These are phyloP conservation scores for Coregonus suidteri DNA, from an alignment of 2,797 vertebrate genomes.

Conservation along the genomic window DNA sequence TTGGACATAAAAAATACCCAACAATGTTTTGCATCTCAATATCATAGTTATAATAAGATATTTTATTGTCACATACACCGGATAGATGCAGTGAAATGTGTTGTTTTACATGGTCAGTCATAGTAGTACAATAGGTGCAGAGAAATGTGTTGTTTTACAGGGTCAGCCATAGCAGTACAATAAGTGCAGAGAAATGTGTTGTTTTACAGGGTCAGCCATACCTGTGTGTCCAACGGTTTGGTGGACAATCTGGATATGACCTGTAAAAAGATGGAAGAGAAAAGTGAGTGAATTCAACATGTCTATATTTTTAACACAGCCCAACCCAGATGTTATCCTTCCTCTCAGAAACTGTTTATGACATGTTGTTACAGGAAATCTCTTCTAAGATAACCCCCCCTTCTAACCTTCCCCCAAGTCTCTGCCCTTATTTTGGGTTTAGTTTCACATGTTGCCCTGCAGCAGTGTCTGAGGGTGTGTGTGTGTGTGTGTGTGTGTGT, in stretches of 20 bases:
- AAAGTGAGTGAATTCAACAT: conserved; percentile 7
- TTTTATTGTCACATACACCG: too few species aligned
- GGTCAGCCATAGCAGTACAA: too few species aligned
- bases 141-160: too few species aligned
- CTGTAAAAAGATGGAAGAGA: conserved; percentile 58
- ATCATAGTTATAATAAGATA: too few species aligned
- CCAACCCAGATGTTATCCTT: neutral
- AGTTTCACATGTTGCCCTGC: conserved; percentile 46
- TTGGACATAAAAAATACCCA: too few species aligned
- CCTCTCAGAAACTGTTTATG: neutral
- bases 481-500: conserved; percentile 1
- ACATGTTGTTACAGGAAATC: neutral
- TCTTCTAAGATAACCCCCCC: neutral
- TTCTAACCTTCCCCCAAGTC: neutral
- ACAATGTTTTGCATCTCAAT: too few species aligned
- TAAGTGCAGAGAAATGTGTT: too few species aligned
- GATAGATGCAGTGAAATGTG: too few species aligned
- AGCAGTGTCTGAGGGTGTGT: conserved; percentile 25
- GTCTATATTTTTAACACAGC: neutral
- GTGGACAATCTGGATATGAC: conserved; percentile 68
- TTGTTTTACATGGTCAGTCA: too few species aligned
- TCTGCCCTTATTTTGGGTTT: conserved; percentile 29
- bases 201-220: conserved; percentile 27
- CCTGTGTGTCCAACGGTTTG: conserved; percentile 65
- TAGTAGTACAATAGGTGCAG: too few species aligned